Conservation (phyloP, 2,797 vertebrate species). For the Limosa lapponica region DNA sequence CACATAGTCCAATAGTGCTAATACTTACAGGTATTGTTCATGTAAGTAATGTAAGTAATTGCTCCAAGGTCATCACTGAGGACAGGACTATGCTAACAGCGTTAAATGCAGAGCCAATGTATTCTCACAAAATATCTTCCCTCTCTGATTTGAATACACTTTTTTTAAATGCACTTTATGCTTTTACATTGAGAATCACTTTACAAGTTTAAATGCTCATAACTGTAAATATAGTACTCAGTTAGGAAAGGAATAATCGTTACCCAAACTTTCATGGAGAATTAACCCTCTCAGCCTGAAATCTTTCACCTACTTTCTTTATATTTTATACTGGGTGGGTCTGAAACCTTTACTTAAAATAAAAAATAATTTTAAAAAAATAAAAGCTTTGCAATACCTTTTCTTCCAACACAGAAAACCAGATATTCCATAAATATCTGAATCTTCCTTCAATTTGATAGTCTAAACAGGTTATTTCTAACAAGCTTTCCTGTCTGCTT, state of each 20-base stretch:
- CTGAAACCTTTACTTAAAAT: background rate
- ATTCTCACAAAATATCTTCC: background rate
- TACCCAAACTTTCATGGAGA: background rate
- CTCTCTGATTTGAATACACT: background rate
- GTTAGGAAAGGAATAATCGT: background rate
- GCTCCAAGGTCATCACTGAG: background rate
- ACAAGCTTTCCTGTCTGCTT: background rate
- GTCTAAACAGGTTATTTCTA: background rate
- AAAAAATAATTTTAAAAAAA: background rate
- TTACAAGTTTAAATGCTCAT: background rate
- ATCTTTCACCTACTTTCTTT: background rate
- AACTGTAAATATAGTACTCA: background rate
- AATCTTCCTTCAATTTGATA: background rate
- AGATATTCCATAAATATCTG: background rate
- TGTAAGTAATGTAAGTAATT: background rate
- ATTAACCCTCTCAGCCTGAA: background rate
- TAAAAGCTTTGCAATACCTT: background rate
- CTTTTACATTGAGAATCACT: background rate
- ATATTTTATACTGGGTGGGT: background rate
- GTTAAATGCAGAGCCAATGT: background rate
- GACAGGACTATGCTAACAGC: background rate
- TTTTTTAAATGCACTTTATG: background rate
- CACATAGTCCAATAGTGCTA: background rate
- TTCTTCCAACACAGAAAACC: background rate
- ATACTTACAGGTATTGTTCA: background rate